Base-by-base conservation (phyloP, 2,888 invertebrate species). In the Epirrita christyi region DNA sequence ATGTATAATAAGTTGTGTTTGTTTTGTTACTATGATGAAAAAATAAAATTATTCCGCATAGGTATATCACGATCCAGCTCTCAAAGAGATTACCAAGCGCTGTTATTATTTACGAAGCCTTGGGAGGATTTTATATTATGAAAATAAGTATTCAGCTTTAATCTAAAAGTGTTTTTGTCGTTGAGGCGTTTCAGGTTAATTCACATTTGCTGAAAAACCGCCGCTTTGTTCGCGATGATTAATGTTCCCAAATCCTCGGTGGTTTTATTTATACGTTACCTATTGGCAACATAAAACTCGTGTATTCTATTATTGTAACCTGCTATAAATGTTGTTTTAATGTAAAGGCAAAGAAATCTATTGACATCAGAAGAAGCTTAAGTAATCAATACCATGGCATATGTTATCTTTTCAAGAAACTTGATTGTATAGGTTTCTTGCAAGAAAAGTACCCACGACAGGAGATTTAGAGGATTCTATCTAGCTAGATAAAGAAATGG, bases 151-250 rank as follows among this genome's bases (percentile, higher is more conserved):
- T 34, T 50, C 42, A 34, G 15, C 15, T 50, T 50, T 50, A 50
- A 42, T 50, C 36, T 27, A 46, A 46, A 42, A 51, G 51, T 51
- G 21, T 32, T 43, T 51, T 46, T 42, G 50, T 29, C 40, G 28
- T 28, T 29, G 10, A 36, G 27, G 15, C n/a, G 10, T 10, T 45
- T 41, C 47, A 34, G 47, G 52, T 56, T 51, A 42, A 51, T 46
- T 42, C 51, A 28, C 43, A 29, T 37, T 47, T 11, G 40, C 27
- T 34, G 50, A 40, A n/a, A 41, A 11, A 9, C 29, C 27, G 34
- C 41, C 42, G 49, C 43, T 42, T 43, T 47, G 47, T 38, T 13
- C 38, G 21, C 21, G 43, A 29, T 57, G 47, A 57, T 52, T 51
- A 38, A 57, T 57, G 56, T 47, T 9, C 28, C 21, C 43, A 11